Base-by-base conservation (phyloP, 2,113 vertebrate species). In the Charina bottae region DNA sequence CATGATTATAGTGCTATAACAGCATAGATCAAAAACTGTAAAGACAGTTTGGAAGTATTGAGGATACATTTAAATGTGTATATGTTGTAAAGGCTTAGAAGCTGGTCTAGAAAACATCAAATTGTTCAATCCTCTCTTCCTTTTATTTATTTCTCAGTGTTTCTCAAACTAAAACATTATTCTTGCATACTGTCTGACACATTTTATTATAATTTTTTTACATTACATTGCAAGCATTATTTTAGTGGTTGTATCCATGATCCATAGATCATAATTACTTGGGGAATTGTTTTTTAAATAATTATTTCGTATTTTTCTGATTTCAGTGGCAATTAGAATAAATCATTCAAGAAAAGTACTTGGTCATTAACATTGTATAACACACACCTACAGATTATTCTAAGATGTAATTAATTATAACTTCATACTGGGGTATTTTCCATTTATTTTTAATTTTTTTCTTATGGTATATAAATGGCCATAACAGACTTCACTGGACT, bases 391-490 rank as follows among this genome's bases (percentile, higher is more conserved):
- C 37, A 60, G 24, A 59, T 72, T 13, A 46, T 83, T 24, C n/a
- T 86, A 21, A 91, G 49, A 33, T 12, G 33, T 33, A 86, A 91
- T 58, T 83, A 56, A 90, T 53, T 68, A 21, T 89, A 89, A 56
- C 64, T n/a, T 55, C 17, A 42, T 55, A 37, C 56, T 37, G 84
- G 49, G 37, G 2, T 56, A 15, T 64, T 55, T 54, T 83, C 1
- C n/a, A 64, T 42, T 89, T 33, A 49, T 60, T 87, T 92, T 85
- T 2, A 83, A 89, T 91, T 84, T 24, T 54, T 0, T 90, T 87
- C 62, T 56, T 92, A 55, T 93, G 85, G 92, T 3, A 5, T 19
- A 90, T 5, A 23, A 92, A 46, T 84, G 58, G 46, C 68, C 15
- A 33, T 7, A 87, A 53, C 0, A 88, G 15, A 59, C 78, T 92